phyloP scores from a whole-genome alignment of 2,113 vertebrate species.

The Rattus rattus region DNA sequence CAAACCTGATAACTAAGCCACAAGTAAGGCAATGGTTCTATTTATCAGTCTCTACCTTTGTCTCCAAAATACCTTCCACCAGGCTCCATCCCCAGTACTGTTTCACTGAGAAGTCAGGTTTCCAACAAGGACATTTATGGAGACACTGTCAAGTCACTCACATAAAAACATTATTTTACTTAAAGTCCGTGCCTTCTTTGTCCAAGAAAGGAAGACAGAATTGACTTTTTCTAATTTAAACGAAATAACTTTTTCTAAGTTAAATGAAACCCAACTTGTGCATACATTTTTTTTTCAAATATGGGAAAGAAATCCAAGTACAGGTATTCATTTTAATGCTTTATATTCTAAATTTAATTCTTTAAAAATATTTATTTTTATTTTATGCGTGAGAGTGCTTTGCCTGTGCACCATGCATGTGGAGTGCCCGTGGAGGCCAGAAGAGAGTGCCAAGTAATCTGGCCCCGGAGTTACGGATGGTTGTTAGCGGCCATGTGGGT shows the following conservation, averaged over 20 bases:
- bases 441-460: background rate
- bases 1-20: background rate
- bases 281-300: background rate
- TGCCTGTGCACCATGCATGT: background rate
- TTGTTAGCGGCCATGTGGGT: background rate
- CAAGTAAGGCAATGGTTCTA: background rate
- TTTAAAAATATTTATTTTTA: background rate
- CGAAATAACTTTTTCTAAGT: background rate
- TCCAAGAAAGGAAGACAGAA: background rate
- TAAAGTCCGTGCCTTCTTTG: background rate
- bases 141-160: background rate
- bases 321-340: background rate
- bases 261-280: background rate
- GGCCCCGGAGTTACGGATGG: background rate
- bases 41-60: background rate
- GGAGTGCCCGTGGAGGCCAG: background rate
- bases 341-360: background rate
- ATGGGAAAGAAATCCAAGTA: background rate
- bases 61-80: background rate
- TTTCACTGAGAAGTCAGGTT: background rate
- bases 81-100: background rate
- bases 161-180: background rate
- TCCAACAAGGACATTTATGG: background rate
- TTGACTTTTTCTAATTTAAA: background rate
- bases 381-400: background rate